A percentile compares a stretch with the other conserved stretches of the same genome.
Conservation (phyloP, 2,797 vertebrate genomes). For the Rhinichthys osculus region DNA sequence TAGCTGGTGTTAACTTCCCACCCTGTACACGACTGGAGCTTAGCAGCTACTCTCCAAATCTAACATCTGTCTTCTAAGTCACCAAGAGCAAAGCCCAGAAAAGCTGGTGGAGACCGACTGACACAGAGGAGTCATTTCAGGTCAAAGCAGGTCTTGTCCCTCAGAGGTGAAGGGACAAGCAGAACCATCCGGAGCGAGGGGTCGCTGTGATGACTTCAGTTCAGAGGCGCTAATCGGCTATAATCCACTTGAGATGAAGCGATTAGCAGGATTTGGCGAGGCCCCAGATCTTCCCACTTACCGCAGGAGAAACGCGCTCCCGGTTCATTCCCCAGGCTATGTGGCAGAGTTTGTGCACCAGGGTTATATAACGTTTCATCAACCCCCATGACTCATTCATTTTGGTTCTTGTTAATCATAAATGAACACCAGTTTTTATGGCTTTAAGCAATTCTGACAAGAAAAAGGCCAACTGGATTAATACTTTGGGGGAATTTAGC, state of each 20-base stretch:
- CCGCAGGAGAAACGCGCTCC: slow-evolving; percentile 41
- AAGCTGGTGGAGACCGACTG: slow-evolving; percentile 38
- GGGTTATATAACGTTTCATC: slow-evolving; percentile 46
- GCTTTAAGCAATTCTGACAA: slow-evolving; percentile 23
- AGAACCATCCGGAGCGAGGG: slow-evolving; percentile 6
- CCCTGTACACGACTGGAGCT: slow-evolving; percentile 49
- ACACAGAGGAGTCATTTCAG: slow-evolving; percentile 55
- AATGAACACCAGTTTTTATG: slow-evolving; percentile 29
- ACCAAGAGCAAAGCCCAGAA: slow-evolving; percentile 53
- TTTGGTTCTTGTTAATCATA: slow-evolving; percentile 41
- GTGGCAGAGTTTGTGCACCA: slow-evolving; percentile 59
- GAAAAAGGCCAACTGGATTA: slow-evolving; percentile 31
- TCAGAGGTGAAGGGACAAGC: slow-evolving; percentile 23
- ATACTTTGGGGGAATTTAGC: slow-evolving; percentile 29
- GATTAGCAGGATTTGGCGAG: slow-evolving; percentile 45
- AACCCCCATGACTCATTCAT: slow-evolving; percentile 35
- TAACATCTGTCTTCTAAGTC: slow-evolving; percentile 58
- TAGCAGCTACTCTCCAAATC: slow-evolving; percentile 60
- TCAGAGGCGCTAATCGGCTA: slow-evolving; percentile 59
- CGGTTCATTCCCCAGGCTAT: slow-evolving; percentile 50
- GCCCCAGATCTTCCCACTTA: slow-evolving; percentile 30
- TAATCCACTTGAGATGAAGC: slow-evolving; percentile 56
- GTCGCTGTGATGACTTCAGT: slow-evolving; percentile 29
- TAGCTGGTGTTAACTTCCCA: slow-evolving; percentile 6
- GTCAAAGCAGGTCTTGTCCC: slow-evolving; percentile 54